Conservation (phyloP, 2,113 vertebrate genomes). For the Rynchops niger region DNA sequence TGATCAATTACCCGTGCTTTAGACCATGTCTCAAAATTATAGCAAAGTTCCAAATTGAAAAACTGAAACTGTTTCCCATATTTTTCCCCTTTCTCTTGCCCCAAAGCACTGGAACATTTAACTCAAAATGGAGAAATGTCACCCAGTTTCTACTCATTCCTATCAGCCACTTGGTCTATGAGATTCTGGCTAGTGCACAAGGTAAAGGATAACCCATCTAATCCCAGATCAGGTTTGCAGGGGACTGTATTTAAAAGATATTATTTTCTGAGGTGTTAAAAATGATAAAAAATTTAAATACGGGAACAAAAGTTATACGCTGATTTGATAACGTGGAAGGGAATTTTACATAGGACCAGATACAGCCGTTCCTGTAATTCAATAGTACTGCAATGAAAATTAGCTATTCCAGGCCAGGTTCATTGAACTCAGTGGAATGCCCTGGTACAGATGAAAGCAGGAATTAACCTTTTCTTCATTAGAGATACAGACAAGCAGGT, state of each 20-base stretch:
- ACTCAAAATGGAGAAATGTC: background rate
- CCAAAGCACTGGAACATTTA: background rate
- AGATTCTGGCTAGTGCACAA: constrained; percentile 3
- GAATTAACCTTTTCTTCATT: background rate
- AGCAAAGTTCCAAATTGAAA: constrained; percentile 9
- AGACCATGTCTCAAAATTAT: constrained; percentile 9
- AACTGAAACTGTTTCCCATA: background rate
- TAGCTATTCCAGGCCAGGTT: background rate
- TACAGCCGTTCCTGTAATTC: background rate
- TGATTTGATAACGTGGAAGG: constrained; percentile 33
- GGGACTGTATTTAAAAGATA: background rate
- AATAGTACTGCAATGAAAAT: background rate
- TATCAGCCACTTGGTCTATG: background rate
- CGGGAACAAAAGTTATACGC: background rate
- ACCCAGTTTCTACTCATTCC: background rate
- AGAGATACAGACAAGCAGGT: background rate
- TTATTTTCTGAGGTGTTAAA: background rate
- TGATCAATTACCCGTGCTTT: constrained; percentile 50
- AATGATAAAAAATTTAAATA: background rate
- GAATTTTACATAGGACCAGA: background rate
- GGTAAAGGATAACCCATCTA: background rate
- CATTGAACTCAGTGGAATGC: background rate
- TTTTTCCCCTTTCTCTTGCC: background rate
- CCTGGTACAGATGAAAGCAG: background rate
- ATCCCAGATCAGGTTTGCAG: background rate